Evolutionary conservation across 64 coral and sea anemone species (phyloP).

Genomic region (Pocillopora damicornis): DNA sequence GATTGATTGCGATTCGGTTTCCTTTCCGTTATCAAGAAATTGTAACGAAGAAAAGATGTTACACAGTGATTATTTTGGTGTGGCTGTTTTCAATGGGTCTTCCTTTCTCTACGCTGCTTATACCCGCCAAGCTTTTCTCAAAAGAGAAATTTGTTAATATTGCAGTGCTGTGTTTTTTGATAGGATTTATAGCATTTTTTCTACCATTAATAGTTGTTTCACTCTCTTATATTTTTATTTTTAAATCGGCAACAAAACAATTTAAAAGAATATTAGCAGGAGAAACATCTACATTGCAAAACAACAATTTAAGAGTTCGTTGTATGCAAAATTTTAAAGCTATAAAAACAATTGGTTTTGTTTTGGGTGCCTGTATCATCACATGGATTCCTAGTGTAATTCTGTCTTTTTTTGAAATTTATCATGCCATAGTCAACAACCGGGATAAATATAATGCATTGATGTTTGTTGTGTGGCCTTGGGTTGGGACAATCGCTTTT

Average conservation of each 20-base stretch:
- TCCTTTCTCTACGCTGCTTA: neutral
- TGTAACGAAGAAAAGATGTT: conserved; percentile 3
- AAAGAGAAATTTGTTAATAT: neutral
- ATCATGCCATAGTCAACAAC: neutral
- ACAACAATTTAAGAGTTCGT: neutral
- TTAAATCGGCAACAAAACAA: neutral
- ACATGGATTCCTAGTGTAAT: neutral
- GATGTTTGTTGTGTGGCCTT: neutral
- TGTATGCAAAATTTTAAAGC: neutral
- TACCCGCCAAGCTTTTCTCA: neutral
- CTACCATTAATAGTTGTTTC: neutral
- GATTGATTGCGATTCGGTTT: conserved; percentile 20
- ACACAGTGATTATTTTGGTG: neutral
- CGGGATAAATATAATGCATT: neutral
- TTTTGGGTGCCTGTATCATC: neutral
- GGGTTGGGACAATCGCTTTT: neutral
- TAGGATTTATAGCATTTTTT: neutral
- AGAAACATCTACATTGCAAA: no score
- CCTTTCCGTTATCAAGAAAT: conserved; percentile 14
- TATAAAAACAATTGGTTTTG: neutral
- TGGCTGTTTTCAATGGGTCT: neutral
- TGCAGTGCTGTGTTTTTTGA: neutral
- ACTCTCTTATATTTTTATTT: neutral
- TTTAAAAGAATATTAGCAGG: neutral
- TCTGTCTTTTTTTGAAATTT: neutral